These are phyloP conservation scores for Perca schrenkii DNA, from an alignment of 2,113 vertebrate genomes.

Conservation along the genomic window DNA sequence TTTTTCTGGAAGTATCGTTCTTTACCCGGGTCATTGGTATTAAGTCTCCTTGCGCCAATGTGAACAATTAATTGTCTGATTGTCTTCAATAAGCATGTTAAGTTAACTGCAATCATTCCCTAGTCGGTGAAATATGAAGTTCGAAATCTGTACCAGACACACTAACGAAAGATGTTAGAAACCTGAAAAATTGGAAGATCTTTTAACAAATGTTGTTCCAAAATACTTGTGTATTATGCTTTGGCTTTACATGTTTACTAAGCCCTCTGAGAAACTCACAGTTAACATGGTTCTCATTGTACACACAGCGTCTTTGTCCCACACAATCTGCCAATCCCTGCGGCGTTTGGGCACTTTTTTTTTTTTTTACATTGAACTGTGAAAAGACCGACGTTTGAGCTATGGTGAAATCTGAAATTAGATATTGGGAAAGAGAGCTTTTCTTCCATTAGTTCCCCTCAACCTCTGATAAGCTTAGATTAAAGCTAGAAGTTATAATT, in stretches of 20 bases:
- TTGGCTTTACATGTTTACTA: constrained; percentile 18
- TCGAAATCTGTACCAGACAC: background rate
- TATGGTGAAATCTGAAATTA: constrained; percentile 19
- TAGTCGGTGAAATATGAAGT: background rate
- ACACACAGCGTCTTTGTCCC: constrained; percentile 24
- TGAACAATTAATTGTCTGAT: background rate
- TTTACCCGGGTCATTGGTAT: background rate
- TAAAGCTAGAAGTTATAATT: background rate
- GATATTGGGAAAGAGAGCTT: constrained; percentile 9
- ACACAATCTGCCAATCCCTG: constrained; percentile 18
- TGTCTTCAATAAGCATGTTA: background rate
- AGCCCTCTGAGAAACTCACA: constrained; percentile 21
- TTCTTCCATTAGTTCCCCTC: background rate
- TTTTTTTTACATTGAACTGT: constrained; percentile 33
- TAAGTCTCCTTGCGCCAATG: background rate
- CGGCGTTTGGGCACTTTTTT: constrained; percentile 22
- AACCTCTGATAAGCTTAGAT: background rate
- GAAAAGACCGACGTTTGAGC: constrained; percentile 24
- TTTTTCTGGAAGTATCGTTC: background rate
- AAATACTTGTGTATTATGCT: background rate
- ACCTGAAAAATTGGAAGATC: background rate
- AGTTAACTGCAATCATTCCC: background rate
- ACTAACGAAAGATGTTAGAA: background rate
- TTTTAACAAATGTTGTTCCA: constrained; percentile 1
- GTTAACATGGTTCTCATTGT: constrained; percentile 10